Conservation (phyloP, 2,797 vertebrate genomes). For the Nannoperca australis region DNA sequence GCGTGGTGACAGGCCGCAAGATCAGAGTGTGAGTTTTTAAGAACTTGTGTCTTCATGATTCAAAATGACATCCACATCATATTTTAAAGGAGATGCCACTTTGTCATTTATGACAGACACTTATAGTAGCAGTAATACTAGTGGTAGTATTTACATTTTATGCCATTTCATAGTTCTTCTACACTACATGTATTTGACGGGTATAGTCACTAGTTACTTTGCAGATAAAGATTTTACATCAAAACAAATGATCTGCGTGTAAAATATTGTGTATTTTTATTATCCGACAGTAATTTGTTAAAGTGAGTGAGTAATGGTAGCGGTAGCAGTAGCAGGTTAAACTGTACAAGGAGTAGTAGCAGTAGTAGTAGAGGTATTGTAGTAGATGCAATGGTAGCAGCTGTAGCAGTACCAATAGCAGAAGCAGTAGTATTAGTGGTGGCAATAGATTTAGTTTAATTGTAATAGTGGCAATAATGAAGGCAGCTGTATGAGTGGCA, state of each 20-base stretch:
- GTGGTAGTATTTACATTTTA: not conserved
- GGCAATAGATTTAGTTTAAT: no score
- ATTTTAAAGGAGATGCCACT: slow-evolving; percentile 39
- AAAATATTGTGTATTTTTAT: not conserved
- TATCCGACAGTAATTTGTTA: not conserved
- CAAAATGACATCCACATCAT: slow-evolving; percentile 50
- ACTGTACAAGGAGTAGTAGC: not conserved
- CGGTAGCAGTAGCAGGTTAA: not conserved
- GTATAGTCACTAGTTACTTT: no score
- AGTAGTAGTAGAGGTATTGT: not conserved
- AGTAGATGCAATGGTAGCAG: not conserved
- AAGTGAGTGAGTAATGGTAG: not conserved
- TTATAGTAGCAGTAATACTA: not conserved
- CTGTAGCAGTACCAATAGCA: no score
- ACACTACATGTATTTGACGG: not conserved
- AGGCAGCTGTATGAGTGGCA: no score
- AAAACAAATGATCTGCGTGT: not conserved
- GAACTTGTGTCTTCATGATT: slow-evolving; percentile 40
- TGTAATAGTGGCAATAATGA: no score
- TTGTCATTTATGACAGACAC: slow-evolving; percentile 38
- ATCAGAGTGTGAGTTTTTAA: slow-evolving; percentile 42
- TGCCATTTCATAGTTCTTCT: not conserved
- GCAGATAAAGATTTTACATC: slow-evolving; percentile 1
- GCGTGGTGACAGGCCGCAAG: slow-evolving; percentile 45
- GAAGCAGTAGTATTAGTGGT: no score